Evolutionary conservation across 2,797 vertebrate species (phyloP).

Genomic region (Cyclura pinguis): DNA sequence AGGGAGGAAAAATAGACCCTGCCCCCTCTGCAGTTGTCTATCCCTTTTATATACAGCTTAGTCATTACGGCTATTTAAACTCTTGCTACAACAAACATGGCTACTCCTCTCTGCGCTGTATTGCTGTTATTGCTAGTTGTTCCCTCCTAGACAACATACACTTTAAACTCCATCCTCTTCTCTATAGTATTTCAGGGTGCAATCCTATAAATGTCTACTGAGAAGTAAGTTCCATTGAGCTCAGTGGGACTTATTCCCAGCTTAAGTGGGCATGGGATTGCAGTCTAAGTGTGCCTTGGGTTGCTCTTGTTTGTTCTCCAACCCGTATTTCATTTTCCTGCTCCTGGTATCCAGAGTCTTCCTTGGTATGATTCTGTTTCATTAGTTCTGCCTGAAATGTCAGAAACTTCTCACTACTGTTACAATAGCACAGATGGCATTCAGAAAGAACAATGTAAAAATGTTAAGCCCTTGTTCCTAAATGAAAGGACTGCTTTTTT

Average conservation of each 20-base stretch:
- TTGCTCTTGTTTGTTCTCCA: background rate
- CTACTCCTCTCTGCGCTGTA: background rate
- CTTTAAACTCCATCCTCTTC: background rate
- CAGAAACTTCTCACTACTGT: slow-evolving; percentile 19
- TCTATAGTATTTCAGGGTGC: background rate
- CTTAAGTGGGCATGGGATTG: background rate
- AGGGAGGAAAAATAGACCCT: no score
- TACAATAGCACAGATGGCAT: slow-evolving; percentile 7
- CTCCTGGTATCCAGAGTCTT: slow-evolving; percentile 18
- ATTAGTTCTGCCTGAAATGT: slow-evolving; percentile 25
- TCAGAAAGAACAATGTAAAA: slow-evolving; percentile 17
- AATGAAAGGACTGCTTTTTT: background rate
- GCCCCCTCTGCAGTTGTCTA: no score
- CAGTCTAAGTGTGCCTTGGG: background rate
- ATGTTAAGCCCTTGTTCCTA: slow-evolving; percentile 33
- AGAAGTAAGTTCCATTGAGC: background rate
- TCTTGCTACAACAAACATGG: background rate
- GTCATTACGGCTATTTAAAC: background rate
- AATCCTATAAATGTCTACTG: background rate
- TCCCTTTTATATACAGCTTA: background rate
- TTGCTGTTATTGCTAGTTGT: background rate
- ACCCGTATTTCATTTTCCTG: slow-evolving; percentile 9
- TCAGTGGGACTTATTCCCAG: background rate
- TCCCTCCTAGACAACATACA: background rate
- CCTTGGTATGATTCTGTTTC: slow-evolving; percentile 6